Conservation (phyloP, 2,888 invertebrate species). For the Rotaria sp. region DNA sequence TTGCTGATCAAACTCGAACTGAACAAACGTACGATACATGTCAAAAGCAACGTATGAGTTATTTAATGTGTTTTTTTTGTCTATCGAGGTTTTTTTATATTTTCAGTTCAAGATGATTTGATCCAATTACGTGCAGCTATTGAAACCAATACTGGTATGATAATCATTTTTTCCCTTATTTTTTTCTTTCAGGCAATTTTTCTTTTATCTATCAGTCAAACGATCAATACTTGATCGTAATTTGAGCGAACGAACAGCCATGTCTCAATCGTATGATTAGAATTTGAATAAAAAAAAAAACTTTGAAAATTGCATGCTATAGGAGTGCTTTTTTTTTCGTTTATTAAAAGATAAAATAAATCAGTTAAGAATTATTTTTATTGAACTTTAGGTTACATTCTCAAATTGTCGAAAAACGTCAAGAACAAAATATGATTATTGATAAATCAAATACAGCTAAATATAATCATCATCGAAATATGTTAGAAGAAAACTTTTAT, state of each 20-base stretch:
- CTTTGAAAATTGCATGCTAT: not conserved
- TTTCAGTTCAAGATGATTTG: not conserved
- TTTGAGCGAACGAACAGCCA: not conserved
- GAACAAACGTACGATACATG: not conserved
- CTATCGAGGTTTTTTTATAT: not conserved
- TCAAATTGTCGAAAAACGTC: not conserved
- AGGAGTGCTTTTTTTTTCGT: not conserved
- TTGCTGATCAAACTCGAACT: not conserved
- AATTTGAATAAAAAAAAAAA: not conserved
- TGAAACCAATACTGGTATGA: slow-evolving; percentile 7
- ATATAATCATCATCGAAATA: slow-evolving; percentile 30
- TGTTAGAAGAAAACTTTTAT: not conserved
- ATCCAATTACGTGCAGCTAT: slow-evolving; percentile 9
- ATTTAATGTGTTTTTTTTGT: not conserved
- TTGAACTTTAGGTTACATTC: not conserved
- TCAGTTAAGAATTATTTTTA: too few relatives aligned
- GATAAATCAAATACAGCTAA: not conserved
- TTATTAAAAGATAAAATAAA: not conserved
- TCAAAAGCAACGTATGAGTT: not conserved
- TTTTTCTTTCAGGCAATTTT: not conserved
- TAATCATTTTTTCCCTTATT: not conserved
- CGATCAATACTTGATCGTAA: not conserved
- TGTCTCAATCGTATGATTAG: slow-evolving; percentile 6
- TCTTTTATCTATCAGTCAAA: not conserved
- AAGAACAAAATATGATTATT: not conserved